A percentile compares a stretch with the other conserved stretches of the same genome.
Evolutionary conservation across 1,140 invertebrate species (phyloP).

Genomic region (Bombus waltoni): DNA sequence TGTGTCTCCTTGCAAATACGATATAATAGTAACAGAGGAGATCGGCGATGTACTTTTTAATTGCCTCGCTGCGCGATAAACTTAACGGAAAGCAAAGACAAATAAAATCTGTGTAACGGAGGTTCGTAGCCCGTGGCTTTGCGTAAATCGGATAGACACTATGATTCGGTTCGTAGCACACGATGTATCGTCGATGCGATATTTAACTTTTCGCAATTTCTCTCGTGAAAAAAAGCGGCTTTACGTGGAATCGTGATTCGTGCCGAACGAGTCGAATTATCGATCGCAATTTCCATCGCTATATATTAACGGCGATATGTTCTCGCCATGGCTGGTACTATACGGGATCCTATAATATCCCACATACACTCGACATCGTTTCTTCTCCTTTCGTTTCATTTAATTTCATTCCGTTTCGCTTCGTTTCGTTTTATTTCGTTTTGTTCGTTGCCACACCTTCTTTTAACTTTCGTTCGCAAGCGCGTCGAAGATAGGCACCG

Average conservation of each 20-base stretch:
- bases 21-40: neutral
- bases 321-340: constrained; percentile 31
- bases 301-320: constrained; percentile 8
- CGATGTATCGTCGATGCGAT: constrained; percentile 9
- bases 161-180: neutral
- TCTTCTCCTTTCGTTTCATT: neutral
- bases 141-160: neutral
- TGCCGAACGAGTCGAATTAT: constrained; percentile 33
- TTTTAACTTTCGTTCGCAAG: neutral
- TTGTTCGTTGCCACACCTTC: neutral
- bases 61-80: neutral
- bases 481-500: neutral
- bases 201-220: constrained; percentile 30
- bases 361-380: constrained; percentile 27
- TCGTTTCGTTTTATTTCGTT: neutral
- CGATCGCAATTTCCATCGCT: neutral
- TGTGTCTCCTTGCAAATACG: neutral
- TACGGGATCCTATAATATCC: constrained; percentile 19
- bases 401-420: constrained; percentile 3
- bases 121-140: no score
- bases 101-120: neutral
- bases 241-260: constrained; percentile 31
- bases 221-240: neutral
- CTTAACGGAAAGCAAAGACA: neutral
- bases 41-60: neutral